Conservation (phyloP, 30 jellyfish, hydroid and myxozoan species). For the Aurelia sp. region DNA sequence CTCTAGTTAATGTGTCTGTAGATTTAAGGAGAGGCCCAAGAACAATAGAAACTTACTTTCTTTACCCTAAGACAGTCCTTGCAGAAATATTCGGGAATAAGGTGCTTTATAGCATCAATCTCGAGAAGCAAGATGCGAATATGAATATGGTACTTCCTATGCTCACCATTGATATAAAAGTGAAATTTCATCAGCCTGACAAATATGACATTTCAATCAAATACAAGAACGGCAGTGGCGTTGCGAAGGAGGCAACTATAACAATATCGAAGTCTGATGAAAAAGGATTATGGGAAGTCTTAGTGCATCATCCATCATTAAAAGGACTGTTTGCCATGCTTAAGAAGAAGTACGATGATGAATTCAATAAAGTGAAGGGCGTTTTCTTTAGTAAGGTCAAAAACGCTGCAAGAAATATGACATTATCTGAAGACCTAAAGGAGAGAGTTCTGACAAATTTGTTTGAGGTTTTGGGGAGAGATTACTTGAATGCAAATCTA, state of each 20-base stretch:
- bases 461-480: too few species aligned
- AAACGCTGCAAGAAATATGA: neutral
- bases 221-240: constrained; percentile 11
- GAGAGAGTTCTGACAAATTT: neutral
- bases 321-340: neutral
- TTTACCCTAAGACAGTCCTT: neutral
- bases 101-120: neutral
- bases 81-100: constrained; percentile 9
- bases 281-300: constrained; percentile 23
- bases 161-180: neutral
- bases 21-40: neutral
- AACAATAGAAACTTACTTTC: neutral
- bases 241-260: neutral
- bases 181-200: neutral
- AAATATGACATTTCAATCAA: constrained; percentile 5
- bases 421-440: neutral
- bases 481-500: too few species aligned
- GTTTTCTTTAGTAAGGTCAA: neutral
- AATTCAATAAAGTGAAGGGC: neutral
- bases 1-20: neutral
- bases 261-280: constrained; percentile 6
- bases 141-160: neutral
- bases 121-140: constrained; percentile 5
- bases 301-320: constrained; percentile 31
- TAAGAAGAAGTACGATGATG: neutral